Conservation (phyloP, 1,140 invertebrate genomes). For the Drosophila parabipectinata region DNA sequence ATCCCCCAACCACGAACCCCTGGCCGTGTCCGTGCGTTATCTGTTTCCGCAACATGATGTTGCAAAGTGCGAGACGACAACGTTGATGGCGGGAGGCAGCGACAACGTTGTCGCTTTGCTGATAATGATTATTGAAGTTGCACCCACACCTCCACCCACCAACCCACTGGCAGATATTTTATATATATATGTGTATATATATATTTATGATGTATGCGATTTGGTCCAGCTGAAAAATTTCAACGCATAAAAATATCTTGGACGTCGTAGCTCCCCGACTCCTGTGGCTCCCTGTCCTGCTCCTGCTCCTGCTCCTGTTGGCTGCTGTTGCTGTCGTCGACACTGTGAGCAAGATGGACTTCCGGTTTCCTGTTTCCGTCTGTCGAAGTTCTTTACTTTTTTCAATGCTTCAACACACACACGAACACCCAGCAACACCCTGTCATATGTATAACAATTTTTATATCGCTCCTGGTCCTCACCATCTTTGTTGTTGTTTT, state of each 20-base stretch:
- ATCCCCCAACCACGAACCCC: slow-evolving; percentile 52
- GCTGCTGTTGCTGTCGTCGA: slow-evolving; percentile 66
- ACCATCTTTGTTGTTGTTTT: slow-evolving; percentile 33
- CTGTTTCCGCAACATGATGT: slow-evolving; percentile 82
- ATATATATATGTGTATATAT: slow-evolving; percentile 16
- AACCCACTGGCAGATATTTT: slow-evolving; percentile 22
- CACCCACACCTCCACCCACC: slow-evolving; percentile 40
- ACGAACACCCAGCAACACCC: slow-evolving; percentile 37
- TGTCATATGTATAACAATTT: slow-evolving; percentile 67
- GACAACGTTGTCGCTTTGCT: slow-evolving; percentile 55
- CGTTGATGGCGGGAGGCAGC: slow-evolving; percentile 25
- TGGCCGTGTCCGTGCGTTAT: slow-evolving; percentile 76
- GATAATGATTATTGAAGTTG: slow-evolving; percentile 82
- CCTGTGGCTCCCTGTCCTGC: slow-evolving; percentile 6
- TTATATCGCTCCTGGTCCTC: slow-evolving; percentile 67
- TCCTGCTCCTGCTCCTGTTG: neutral
- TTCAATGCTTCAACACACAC: slow-evolving; percentile 72
- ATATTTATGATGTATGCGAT: slow-evolving; percentile 69
- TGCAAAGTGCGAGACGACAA: slow-evolving; percentile 60
- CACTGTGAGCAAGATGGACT: slow-evolving; percentile 84
- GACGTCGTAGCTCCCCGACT: slow-evolving; percentile 39
- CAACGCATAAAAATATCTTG: slow-evolving; percentile 82
- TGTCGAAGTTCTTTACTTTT: slow-evolving; percentile 83
- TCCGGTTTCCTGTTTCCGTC: slow-evolving; percentile 84
- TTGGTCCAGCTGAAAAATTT: slow-evolving; percentile 82